A percentile compares a stretch with the other conserved stretches of the same genome.
Conservation (phyloP, 2,113 vertebrate genomes). For the Pangasianodon hypophthalmus region DNA sequence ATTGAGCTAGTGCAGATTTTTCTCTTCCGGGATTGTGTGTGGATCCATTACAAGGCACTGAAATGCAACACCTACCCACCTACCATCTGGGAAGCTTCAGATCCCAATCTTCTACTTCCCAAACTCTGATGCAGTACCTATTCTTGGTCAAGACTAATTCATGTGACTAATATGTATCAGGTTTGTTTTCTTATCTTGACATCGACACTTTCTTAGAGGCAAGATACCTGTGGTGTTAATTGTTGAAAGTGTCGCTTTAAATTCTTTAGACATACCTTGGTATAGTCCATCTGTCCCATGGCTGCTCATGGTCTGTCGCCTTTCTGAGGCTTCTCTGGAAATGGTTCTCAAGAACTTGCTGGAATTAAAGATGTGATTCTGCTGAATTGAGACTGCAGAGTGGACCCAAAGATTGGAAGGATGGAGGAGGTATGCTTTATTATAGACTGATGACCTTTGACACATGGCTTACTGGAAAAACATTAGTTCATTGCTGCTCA, state of each 20-base stretch:
- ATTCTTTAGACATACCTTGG: not conserved
- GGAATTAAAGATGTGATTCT: not conserved
- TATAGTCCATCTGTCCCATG: not conserved
- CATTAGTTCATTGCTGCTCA: conserved; percentile 44
- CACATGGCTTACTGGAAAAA: conserved; percentile 53
- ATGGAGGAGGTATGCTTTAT: conserved; percentile 31
- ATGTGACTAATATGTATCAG: not conserved
- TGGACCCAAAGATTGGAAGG: not conserved
- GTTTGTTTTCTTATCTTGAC: not conserved
- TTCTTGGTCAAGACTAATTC: not conserved
- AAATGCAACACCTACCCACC: conserved; percentile 50
- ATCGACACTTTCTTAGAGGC: not conserved
- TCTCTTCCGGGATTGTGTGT: conserved; percentile 23
- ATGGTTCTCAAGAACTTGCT: not conserved
- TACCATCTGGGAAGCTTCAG: conserved; percentile 47
- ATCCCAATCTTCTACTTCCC: not conserved
- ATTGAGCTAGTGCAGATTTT: conserved; percentile 52
- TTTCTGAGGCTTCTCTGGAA: not conserved
- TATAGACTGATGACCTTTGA: conserved; percentile 45
- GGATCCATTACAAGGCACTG: conserved; percentile 39
- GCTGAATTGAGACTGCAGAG: not conserved
- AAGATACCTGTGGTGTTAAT: not conserved
- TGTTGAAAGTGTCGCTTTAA: not conserved
- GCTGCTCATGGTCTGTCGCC: not conserved
- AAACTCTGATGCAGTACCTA: not conserved